Evolutionary conservation across 2,797 vertebrate species (phyloP).

Genomic region (Mallotus villosus): DNA sequence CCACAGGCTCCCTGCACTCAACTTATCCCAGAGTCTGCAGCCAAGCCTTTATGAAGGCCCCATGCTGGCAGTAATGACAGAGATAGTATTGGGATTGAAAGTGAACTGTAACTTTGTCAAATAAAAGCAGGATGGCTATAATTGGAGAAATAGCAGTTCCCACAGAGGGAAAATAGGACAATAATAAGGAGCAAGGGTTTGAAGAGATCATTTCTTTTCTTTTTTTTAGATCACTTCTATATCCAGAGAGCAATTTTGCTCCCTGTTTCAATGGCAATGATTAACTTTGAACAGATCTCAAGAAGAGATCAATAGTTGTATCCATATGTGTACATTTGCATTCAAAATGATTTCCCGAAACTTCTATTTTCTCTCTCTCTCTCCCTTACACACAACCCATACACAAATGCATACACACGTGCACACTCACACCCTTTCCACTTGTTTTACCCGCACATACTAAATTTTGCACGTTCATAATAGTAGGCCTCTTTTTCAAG

Average conservation of each 20-base stretch:
- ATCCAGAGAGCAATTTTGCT: constrained; percentile 34
- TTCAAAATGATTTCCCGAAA: constrained; percentile 28
- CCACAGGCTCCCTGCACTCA: constrained; percentile 50
- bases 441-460: constrained; percentile 57
- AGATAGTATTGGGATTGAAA: constrained; percentile 48
- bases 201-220: constrained; percentile 45
- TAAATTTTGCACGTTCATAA: constrained; percentile 61
- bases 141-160: constrained; percentile 33
- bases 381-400: constrained; percentile 4
- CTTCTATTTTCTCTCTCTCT: neutral
- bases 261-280: constrained; percentile 37
- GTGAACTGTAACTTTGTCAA: constrained; percentile 41
- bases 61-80: constrained; percentile 50
- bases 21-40: constrained; percentile 28
- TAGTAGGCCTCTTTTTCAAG: constrained; percentile 48
- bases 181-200: constrained; percentile 32
- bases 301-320: constrained; percentile 35
- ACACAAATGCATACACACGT: constrained; percentile 12
- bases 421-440: constrained; percentile 28
- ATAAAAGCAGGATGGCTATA: constrained; percentile 61
- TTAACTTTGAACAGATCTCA: constrained; percentile 53
- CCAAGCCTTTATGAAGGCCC: constrained; percentile 1
- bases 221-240: constrained; percentile 30
- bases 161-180: constrained; percentile 22
- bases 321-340: constrained; percentile 36